Base-by-base conservation (phyloP, 2,797 vertebrate genomes). In the Chelonia mydas region DNA sequence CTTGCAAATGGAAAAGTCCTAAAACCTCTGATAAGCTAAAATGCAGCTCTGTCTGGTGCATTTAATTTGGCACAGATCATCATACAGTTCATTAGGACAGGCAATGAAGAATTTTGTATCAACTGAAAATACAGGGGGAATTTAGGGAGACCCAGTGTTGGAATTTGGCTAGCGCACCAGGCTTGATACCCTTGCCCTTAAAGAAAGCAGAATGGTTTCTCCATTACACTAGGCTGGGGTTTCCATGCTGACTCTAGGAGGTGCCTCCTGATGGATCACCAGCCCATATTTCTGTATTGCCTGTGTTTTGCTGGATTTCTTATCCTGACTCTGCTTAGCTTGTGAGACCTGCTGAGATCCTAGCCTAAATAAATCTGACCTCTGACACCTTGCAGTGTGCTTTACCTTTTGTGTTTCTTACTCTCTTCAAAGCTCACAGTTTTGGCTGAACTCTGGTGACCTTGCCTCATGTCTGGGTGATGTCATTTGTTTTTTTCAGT, bases 401-500 rank as follows among this genome's bases (percentile, higher is more conserved):
- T 90, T 80, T 81, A 74, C 33, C 2, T 78, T 80, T 89, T 49
- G 2, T 59, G 6, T 93, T 95, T 87, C 78, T 86, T 1, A 5
- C 4, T 1, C 21, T 90, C 88, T 49, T 31, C 15, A 83, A 47
- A 89, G 74, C 11, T 10, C 2, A 49, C 47, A 19, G 8, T 47
- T 11, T 47, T 53, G 0, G 1, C 0, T 49, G 57, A 55, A 5
- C 16, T 91, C 28, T 86, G 37, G 2, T 31, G 74, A 0, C 68
- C 45, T 88, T 90, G 78, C 4, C 11, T 94, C 3, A 5, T 2
- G 1, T 53, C 17, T 84, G 57, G 88, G 25, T 59, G 47, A 49
- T 84, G 41, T 51, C 72, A 81, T 95, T 19, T 4, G 83, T 77
- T 49, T 92, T 94, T 95, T 87, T 11, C 80, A 99, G 99, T 81